A percentile compares a stretch with the other conserved stretches of the same genome.
phyloP scores from a whole-genome alignment of 2,113 vertebrate genomes.

The Epinephelus moara region DNA sequence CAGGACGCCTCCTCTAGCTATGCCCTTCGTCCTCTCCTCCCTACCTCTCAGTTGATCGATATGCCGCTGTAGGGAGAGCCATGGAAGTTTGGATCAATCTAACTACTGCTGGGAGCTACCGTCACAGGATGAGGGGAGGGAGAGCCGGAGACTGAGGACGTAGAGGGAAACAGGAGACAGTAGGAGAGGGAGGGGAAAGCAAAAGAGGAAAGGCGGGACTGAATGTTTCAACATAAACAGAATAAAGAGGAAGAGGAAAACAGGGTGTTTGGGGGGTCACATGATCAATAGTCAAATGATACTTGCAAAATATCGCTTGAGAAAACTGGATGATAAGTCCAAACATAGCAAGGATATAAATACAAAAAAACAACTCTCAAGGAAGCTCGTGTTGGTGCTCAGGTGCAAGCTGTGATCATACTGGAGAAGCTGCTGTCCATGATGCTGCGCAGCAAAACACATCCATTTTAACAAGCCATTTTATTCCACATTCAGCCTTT shows the following conservation, averaged over 20 bases:
- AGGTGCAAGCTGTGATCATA: constrained; percentile 6
- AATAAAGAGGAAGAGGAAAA: neutral
- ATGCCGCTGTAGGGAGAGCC: constrained; percentile 42
- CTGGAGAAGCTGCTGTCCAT: constrained; percentile 23
- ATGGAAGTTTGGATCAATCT: constrained; percentile 67
- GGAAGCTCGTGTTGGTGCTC: neutral
- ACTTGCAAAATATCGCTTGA: neutral
- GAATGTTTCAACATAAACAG: neutral
- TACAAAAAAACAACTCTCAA: neutral
- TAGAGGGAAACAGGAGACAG: constrained; percentile 11
- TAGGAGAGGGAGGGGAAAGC: neutral
- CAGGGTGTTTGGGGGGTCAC: neutral
- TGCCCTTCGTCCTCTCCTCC: constrained; percentile 14
- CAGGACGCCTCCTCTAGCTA: constrained; percentile 29
- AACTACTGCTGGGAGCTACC: constrained; percentile 57
- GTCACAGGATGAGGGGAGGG: constrained; percentile 3
- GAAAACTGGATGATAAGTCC: neutral
- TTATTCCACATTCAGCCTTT: neutral
- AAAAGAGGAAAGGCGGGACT: constrained; percentile 16
- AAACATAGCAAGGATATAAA: constrained; percentile 13
- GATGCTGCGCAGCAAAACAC: constrained; percentile 30
- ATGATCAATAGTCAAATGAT: constrained; percentile 26
- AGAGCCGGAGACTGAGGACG: neutral
- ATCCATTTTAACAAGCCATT: neutral
- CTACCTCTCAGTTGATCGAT: constrained; percentile 66